These are phyloP conservation scores for Microchrysa polita DNA, from an alignment of 2,888 invertebrate species.

Conservation along the genomic window DNA sequence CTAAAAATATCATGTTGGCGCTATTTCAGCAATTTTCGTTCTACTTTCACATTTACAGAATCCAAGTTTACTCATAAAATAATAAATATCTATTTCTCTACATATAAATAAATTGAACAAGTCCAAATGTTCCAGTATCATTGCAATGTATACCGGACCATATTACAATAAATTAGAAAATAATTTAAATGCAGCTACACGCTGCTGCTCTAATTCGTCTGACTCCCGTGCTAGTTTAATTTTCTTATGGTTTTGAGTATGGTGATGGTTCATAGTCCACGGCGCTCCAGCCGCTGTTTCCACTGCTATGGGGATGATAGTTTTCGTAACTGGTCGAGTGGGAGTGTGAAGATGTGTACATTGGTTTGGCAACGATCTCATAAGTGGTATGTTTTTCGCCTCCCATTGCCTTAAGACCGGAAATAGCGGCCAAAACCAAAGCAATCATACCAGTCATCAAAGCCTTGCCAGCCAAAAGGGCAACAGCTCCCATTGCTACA, in stretches of 20 bases:
- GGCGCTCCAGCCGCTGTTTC: constrained; percentile 63
- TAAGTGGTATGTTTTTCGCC: constrained; percentile 81
- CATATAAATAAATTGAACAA: too few relatives aligned
- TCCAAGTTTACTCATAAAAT: too few relatives aligned
- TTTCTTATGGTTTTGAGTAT: background rate
- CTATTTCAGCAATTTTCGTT: too few relatives aligned
- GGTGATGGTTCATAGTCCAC: background rate
- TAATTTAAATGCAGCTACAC: too few relatives aligned
- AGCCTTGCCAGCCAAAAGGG: constrained; percentile 83
- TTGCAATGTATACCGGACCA: too few relatives aligned
- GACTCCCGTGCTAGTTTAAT: too few relatives aligned
- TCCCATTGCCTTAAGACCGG: constrained; percentile 78
- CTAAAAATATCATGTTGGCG: too few relatives aligned
- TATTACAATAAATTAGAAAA: too few relatives aligned
- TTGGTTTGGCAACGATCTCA: constrained; percentile 84
- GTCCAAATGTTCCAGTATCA: too few relatives aligned
- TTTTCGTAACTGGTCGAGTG: constrained; percentile 72
- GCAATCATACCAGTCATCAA: constrained; percentile 85
- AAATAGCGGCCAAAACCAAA: constrained; percentile 77
- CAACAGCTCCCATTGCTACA: constrained; percentile 77
- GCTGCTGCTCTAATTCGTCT: too few relatives aligned
- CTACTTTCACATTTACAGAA: too few relatives aligned
- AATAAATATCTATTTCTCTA: too few relatives aligned
- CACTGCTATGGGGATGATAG: constrained; percentile 64
- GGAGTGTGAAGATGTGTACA: constrained; percentile 74